Evolutionary conservation across 92 coral and sea anemone species (phyloP), one percentile per base, ranked within the genome.

Genomic region (Paragorgia papillata): DNA sequence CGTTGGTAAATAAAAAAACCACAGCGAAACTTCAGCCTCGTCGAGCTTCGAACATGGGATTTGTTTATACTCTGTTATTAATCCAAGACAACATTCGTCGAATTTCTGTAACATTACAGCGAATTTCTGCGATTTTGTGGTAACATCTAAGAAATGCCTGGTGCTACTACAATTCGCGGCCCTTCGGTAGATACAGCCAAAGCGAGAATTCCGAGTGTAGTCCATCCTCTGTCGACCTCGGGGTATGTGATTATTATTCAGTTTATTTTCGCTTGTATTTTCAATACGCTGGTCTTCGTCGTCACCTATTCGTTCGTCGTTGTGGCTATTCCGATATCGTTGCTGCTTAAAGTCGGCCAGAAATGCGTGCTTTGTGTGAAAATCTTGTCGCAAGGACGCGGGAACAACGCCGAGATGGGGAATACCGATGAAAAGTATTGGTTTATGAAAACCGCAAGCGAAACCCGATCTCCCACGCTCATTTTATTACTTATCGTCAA

Each of bases 181-280:
- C 14, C 51, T 1, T 64, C 71, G 27, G 29, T 56, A 4, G 20
- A 58, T 0, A 0, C 24, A 2, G 29, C 58, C 39, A 68, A 25
- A 39, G 14, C 18, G 6, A 27, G 17, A 49, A 33, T 49, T 24
- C 75, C 75, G 1, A 44, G 54, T 44, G 26, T 68, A 3, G 15
- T 24, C 19, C 75, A 68, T 68, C 75, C 75, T 22, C 59, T 68
- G 24, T 32, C 75, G 15, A 44, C 59, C 14, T 48, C 75, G 9
- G 75, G 58, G 9, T 68, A 68, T 27, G 12, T 68, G 14, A 68
- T 68, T 1, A 26, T 68, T 33, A 27, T 24, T 2, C 50, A 68
- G 29, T 68, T 68, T 22, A 68, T 68, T 20, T 1, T 56, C 1
- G 0, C 37, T 34, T 44, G 75, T 20, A 17, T 68, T 27, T 9